Base-by-base conservation (phyloP, 2,888 invertebrate species). In the Melieria picta region DNA sequence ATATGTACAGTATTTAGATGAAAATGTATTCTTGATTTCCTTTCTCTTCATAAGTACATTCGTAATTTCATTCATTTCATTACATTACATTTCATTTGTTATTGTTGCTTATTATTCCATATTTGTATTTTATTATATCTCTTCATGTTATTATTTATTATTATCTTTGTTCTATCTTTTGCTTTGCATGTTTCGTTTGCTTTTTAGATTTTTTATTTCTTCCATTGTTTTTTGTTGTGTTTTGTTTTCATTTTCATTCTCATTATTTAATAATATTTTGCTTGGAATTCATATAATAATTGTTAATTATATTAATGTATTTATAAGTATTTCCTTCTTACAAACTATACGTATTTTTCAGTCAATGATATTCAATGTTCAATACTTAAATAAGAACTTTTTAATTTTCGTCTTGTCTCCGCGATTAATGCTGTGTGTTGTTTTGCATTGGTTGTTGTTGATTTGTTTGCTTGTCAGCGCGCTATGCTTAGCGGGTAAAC, bases 331-430 rank as follows among this genome's bases (percentile, higher is more conserved):
- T 76, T 74, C 45, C 55, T 68, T 60, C 68, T 72, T 68, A 72
- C 48, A 65, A 65, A 61, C 66, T 76, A 81, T 79, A 77, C 79
- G 58, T 80, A 79, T 78, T 80, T 79, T 81, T 84, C 84, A 84
- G 84, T 84, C 84, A 83, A 81, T 84, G 82, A 84, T 84, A 84
- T 83, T 77, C 74, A 76, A 77, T 77, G 74, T 77, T 81, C 56
- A 58, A 74, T 72, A 64, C 69, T 65, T 70, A 74, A 65, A 46
- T 73, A 74, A 72, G 65, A 68, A 65, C 67, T 70, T 60, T 62
- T 62, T 66, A 69, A 57, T 71, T 69, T 72, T 52, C 58, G 48
- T 58, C 42, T 61, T 56, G 65, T 58, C 13, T 68, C 68, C 68
- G 48, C 64, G 65, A 61, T 65, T 65, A 65, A 43, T 67, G 72